These are phyloP conservation scores for Menidia beryllina DNA, from an alignment of 2,113 vertebrate species.

Conservation along the genomic window DNA sequence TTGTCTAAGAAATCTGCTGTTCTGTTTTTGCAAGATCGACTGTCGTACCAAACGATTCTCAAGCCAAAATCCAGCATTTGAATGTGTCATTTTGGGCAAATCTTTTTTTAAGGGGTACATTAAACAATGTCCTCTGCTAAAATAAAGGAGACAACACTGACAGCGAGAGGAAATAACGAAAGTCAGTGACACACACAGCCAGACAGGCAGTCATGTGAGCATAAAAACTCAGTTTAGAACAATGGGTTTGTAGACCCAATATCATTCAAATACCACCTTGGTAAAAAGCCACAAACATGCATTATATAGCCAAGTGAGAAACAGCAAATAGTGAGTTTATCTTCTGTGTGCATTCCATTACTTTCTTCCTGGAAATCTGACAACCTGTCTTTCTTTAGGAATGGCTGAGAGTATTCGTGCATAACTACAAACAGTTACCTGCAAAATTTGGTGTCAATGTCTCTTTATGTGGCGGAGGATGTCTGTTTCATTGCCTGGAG, in stretches of 20 bases:
- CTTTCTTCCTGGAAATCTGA: slow-evolving; percentile 26
- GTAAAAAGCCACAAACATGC: background rate
- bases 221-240: background rate
- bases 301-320: slow-evolving; percentile 4
- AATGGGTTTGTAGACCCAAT: background rate
- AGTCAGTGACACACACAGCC: background rate
- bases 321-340: background rate
- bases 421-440: slow-evolving; percentile 53
- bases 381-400: slow-evolving; percentile 12
- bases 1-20: no score
- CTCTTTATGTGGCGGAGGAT: slow-evolving; percentile 66
- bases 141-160: background rate
- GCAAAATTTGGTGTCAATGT: slow-evolving; percentile 63
- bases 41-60: no score
- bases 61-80: no score
- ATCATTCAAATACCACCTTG: background rate
- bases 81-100: no score
- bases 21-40: no score
- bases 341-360: background rate
- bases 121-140: background rate
- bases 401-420: slow-evolving; percentile 22
- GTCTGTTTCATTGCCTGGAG: slow-evolving; percentile 52
- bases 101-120: no score
- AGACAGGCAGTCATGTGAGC: background rate
- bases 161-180: slow-evolving; percentile 1